Base-by-base conservation (phyloP, 2,797 vertebrate species). In the Moxostoma hubbsi region DNA sequence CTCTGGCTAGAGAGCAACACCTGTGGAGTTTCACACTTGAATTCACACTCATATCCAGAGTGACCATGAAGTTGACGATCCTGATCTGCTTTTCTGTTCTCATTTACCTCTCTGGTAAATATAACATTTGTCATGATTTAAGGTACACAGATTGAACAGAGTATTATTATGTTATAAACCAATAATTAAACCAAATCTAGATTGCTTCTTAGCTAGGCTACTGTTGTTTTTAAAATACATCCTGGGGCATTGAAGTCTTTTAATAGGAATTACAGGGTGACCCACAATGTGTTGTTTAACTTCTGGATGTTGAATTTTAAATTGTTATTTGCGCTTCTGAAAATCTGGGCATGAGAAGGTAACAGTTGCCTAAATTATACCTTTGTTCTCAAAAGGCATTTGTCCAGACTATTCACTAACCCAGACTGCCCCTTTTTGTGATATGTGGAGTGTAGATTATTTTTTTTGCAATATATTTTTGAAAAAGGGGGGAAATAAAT, bases 41-140 rank as follows among this genome's bases (percentile, higher is more conserved):
- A 47, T 9, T 45, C 43, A 8, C n/a, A n/a, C n/a, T n/a, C 45
- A 15, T 15, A 64, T 13, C 8, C n/a, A 47, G 46, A n/a, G 3
- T 15, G 7, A 64, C 12, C 62, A 64, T 64, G 62, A 64, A 64
- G 7, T 15, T 64, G 43, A 13, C 13, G 46, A 46, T 64, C 13
- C 43, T 64, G 43, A 15, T 64, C 62, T 46, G 62, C 45, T 1
- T 64, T 47, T 64, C 62, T 46, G 43, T 64, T 47, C 13, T 64
- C 13, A 46, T 64, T 47, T 46, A 5, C 62, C 57, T 59, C 16
- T 47, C 62, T 64, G 43, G 62, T 64, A 64, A 64, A 43, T 64
- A n/a, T 63, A 3, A 15, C 0, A 46, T n/a, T 6, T 62, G 1
- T 63, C 36, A 63, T 15, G 13, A 15, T 9, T 46, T 46, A 9